phyloP scores from a whole-genome alignment of 2,888 invertebrate genomes.

The Amblyteles armatorius region DNA sequence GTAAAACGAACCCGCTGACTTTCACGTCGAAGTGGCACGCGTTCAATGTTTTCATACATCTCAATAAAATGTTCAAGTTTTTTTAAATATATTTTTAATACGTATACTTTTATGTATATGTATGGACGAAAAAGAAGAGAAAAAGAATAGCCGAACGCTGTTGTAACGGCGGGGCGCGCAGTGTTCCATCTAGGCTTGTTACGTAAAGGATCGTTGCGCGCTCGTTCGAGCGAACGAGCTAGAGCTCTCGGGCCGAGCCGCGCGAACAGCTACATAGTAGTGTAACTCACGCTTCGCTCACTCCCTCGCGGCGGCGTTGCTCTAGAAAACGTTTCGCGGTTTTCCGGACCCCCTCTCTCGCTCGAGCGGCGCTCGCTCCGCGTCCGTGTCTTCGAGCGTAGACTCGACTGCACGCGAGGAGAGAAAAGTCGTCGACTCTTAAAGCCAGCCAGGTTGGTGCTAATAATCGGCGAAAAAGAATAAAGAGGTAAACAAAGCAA shows the following conservation, averaged over 20 bases:
- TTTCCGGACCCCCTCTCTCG: background rate
- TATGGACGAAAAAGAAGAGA: background rate
- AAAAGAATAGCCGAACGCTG: constrained; percentile 19
- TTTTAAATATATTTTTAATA: background rate
- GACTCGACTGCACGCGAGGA: background rate
- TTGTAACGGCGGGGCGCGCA: constrained; percentile 37
- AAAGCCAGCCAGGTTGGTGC: background rate
- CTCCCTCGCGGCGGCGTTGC: constrained; percentile 5
- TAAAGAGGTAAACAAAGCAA: constrained; percentile 26
- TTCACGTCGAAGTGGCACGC: constrained; percentile 18
- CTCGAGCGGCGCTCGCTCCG: background rate
- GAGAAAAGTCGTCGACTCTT: background rate
- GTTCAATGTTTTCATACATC: no score
- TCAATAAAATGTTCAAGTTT: background rate
- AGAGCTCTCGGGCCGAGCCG: constrained; percentile 38
- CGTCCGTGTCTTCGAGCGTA: background rate
- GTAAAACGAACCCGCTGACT: constrained; percentile 22
- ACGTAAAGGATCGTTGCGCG: constrained; percentile 67
- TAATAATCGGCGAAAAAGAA: constrained; percentile 17
- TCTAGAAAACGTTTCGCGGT: constrained; percentile 10
- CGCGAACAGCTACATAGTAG: background rate
- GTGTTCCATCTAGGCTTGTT: constrained; percentile 38
- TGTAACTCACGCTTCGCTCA: background rate
- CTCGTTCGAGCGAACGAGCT: constrained; percentile 59
- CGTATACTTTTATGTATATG: constrained; percentile 22